A percentile compares a stretch with the other conserved stretches of the same genome.
Conservation (phyloP, 2,113 vertebrate genomes). For the Dasypus novemcinctus region DNA sequence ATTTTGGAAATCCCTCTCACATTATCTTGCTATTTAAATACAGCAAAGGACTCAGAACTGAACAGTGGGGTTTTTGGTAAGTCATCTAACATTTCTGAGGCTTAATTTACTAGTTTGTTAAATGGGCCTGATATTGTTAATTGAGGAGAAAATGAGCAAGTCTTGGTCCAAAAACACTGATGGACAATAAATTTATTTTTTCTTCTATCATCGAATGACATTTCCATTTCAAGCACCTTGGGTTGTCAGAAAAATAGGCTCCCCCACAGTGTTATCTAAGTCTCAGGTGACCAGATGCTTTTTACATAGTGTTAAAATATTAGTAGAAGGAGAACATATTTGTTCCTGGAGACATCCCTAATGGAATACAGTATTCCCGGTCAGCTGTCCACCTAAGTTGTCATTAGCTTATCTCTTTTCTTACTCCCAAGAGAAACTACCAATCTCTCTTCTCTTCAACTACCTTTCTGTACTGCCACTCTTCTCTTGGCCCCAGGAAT, state of each 20-base stretch:
- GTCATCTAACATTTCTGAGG: background rate
- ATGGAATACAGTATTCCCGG: background rate
- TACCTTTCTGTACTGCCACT: background rate
- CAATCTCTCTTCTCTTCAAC: background rate
- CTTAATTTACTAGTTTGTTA: background rate
- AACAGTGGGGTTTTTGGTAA: background rate
- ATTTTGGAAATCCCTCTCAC: background rate
- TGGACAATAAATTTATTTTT: background rate
- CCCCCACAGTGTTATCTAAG: background rate
- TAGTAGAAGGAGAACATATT: background rate
- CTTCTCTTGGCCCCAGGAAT: background rate
- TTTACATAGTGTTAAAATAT: background rate
- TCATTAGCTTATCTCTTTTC: background rate
- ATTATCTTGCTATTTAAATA: background rate
- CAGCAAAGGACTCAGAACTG: background rate
- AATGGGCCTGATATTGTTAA: background rate
- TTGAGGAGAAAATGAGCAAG: background rate
- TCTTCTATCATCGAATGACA: background rate
- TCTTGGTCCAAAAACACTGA: background rate
- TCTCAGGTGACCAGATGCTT: background rate
- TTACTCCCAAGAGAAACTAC: background rate
- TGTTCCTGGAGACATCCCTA: background rate
- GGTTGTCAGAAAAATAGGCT: background rate
- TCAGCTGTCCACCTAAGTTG: background rate
- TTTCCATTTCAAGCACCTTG: background rate